Evolutionary conservation across 2,888 invertebrate species (phyloP).

Genomic region (Omphaloscelis lunosa): DNA sequence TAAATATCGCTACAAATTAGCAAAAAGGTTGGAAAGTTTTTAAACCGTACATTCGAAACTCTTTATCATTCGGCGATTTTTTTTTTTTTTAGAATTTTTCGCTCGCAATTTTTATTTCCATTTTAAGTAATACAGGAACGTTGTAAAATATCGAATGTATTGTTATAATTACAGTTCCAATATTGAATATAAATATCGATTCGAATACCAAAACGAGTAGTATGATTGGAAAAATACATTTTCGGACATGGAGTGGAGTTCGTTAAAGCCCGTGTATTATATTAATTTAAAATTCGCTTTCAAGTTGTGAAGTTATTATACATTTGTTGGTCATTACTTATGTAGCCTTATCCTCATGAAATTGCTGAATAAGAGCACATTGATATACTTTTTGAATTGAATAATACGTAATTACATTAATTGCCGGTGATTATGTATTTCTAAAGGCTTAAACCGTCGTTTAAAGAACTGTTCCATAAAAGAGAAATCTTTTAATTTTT

Average conservation of each 20-base stretch:
- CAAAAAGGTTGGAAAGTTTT: conserved; percentile 8
- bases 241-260: neutral
- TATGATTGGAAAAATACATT: conserved; percentile 15
- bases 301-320: neutral
- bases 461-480: too few relatives aligned
- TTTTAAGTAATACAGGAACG: neutral
- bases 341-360: neutral
- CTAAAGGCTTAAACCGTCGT: neutral
- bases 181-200: conserved; percentile 40
- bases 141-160: conserved; percentile 8
- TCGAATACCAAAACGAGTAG: conserved; percentile 23
- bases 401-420: conserved; percentile 3
- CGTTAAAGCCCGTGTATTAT: conserved; percentile 1
- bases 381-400: neutral
- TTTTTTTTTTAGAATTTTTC: neutral
- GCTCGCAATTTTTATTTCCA: neutral
- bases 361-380: conserved; percentile 14
- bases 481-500: neutral
- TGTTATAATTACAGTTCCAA: conserved; percentile 15
- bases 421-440: neutral
- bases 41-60: neutral
- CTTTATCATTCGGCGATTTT: neutral
- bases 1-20: conserved; percentile 35
- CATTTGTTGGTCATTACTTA: conserved; percentile 9
- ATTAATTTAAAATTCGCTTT: conserved; percentile 19